Evolutionary conservation across 2,113 vertebrate species (phyloP).

Genomic region (Eurystomus gularis): DNA sequence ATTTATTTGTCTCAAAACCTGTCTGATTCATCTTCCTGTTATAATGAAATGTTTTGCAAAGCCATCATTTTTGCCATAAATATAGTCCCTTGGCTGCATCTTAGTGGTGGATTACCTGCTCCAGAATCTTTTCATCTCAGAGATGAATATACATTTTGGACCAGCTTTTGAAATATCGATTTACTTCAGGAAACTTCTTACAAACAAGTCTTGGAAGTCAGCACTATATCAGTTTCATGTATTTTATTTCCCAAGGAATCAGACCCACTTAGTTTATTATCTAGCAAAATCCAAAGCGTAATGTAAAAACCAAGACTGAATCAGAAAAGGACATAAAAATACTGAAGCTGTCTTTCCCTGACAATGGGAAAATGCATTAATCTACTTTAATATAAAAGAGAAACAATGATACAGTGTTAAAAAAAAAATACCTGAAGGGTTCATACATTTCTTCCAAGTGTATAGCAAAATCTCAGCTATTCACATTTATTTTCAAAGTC

Average conservation of each 20-base stretch:
- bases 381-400: neutral
- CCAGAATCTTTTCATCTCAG: neutral
- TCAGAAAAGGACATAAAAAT: neutral
- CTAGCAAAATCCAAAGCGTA: neutral
- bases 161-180: neutral
- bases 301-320: neutral
- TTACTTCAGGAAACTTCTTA: conserved; percentile 25
- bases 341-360: neutral
- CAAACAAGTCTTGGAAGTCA: neutral
- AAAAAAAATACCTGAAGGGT: neutral
- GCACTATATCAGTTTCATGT: neutral
- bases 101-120: neutral
- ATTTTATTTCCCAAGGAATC: conserved; percentile 47
- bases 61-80: neutral
- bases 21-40: neutral
- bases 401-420: neutral
- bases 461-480: neutral
- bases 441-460: neutral
- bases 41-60: neutral
- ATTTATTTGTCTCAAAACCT: neutral
- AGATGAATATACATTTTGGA: conserved; percentile 7
- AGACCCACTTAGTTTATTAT: conserved; percentile 11
- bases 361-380: neutral
- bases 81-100: neutral
- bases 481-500: neutral